These are phyloP conservation scores for Conus ventricosus DNA, from an alignment of 1,140 invertebrate species.

Conservation along the genomic window DNA sequence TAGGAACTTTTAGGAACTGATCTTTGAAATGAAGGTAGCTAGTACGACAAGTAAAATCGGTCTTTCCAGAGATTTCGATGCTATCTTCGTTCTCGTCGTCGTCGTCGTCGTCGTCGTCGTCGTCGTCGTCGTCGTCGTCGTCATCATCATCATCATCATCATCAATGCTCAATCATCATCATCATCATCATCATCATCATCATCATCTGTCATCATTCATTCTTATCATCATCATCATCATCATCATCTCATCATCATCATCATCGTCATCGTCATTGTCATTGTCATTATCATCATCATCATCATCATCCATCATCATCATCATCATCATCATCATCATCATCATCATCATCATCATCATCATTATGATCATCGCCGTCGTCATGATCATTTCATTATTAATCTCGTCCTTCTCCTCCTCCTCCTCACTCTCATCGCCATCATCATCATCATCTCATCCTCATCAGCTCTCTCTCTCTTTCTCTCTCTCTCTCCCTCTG, in stretches of 20 bases:
- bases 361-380: background rate
- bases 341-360: constrained; percentile 14
- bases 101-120: background rate
- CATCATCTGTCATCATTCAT: no score
- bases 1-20: no score
- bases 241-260: constrained; percentile 15
- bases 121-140: background rate
- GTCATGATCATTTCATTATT: no score
- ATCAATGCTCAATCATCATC: constrained; percentile 2
- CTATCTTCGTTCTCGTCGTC: background rate
- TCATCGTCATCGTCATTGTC: background rate
- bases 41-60: no score
- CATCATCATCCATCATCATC: no score
- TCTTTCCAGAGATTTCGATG: background rate
- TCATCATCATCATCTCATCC: no score
- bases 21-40: no score
- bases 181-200: constrained; percentile 5
- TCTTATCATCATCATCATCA: constrained; percentile 6
- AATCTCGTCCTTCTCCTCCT: no score
- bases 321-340: constrained; percentile 9
- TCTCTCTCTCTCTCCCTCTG: no score
- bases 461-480: no score
- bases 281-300: background rate
- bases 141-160: no score
- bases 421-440: no score